phyloP scores from a whole-genome alignment of 1,140 invertebrate genomes.

The Achatina immaculata region DNA sequence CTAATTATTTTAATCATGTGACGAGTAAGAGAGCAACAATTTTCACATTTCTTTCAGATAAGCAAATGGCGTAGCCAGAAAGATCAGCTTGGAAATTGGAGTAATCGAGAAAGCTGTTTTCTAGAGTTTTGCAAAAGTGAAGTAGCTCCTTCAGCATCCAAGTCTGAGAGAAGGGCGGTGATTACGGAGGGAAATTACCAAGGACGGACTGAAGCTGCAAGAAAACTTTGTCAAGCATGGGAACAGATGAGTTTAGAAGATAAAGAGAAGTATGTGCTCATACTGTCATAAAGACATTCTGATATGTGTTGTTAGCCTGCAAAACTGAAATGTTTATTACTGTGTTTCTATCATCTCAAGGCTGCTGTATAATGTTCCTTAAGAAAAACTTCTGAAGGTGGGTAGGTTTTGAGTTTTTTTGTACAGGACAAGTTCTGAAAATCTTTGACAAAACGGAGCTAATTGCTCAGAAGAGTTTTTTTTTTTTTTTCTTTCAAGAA shows the following conservation, averaged over 20 bases:
- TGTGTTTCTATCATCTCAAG: no score
- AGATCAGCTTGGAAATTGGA: constrained; percentile 18
- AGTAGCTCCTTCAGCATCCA: not conserved
- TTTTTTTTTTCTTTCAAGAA: no score
- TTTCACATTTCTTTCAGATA: constrained; percentile 46
- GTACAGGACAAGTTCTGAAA: no score
- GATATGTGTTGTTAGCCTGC: not conserved
- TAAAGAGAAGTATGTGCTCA: constrained; percentile 59
- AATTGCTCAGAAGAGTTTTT: no score
- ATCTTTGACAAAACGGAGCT: no score
- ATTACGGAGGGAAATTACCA: not conserved
- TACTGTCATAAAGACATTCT: no score
- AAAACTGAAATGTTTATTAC: no score
- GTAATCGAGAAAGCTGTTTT: constrained; percentile 49
- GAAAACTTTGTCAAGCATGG: constrained; percentile 59
- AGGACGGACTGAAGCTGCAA: constrained; percentile 49
- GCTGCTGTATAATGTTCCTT: no score
- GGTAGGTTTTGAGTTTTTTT: no score
- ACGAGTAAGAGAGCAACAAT: not conserved
- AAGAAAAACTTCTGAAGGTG: no score
- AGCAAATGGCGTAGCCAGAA: constrained; percentile 55
- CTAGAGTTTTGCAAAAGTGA: constrained; percentile 50
- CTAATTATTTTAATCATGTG: no score
- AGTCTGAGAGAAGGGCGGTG: not conserved
- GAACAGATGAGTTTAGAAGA: constrained; percentile 49